Conservation (phyloP, 2,888 invertebrate genomes). For the Allolobophora icterica region DNA sequence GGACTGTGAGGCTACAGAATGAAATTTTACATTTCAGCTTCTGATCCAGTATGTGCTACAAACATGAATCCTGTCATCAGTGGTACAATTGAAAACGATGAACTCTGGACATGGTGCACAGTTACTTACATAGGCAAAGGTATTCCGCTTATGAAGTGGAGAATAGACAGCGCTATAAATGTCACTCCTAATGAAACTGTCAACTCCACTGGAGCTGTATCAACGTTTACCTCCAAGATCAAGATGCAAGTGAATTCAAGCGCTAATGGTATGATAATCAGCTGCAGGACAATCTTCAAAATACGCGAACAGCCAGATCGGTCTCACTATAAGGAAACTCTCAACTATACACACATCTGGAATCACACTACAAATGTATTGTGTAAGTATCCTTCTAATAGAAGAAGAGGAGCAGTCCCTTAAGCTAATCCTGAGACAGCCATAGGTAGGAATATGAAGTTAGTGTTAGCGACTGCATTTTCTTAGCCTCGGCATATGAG, state of each 20-base stretch:
- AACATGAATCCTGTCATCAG: not conserved
- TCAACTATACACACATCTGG: not conserved
- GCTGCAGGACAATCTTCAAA: constrained; percentile 1
- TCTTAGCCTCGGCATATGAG: too few species aligned
- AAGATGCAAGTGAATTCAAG: not conserved
- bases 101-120: not conserved
- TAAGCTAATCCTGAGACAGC: too few species aligned
- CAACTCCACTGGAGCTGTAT: not conserved
- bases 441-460: too few species aligned
- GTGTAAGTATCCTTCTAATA: not conserved
- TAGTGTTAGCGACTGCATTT: too few species aligned
- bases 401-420: too few species aligned
- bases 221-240: not conserved
- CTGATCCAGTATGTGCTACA: not conserved
- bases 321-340: not conserved
- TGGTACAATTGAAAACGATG: not conserved
- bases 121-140: not conserved
- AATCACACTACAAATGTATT: not conserved
- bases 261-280: not conserved
- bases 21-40: not conserved
- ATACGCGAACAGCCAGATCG: not conserved
- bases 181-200: not conserved
- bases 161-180: not conserved
- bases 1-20: too few species aligned
- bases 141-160: not conserved